Evolutionary conservation across 2,888 invertebrate species (phyloP), one percentile per base, ranked within the genome.

Genomic region (Pachymerium ferrugineum): DNA sequence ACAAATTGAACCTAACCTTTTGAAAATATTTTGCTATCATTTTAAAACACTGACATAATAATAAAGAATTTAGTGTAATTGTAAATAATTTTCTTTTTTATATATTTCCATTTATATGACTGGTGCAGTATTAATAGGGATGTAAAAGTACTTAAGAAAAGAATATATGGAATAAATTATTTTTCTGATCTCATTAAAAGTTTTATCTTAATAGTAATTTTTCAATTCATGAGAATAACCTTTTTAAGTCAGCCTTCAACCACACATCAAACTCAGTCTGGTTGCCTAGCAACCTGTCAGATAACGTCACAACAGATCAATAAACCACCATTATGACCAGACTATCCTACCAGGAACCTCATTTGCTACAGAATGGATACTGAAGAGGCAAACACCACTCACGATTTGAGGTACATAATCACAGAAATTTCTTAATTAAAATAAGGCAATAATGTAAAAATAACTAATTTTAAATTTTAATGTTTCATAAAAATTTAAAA

Each of bases 221-320:
- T 47, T 16, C 47, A 47, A 47, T 47, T 47, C 47, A 47, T 47
- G n/a, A n/a, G n/a, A n/a, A n/a, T n/a, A n/a, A n/a, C n/a, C n/a
- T n/a, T n/a, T n/a, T 22, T 47, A 16, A 1, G 19, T 0, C 47
- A 47, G 22, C 47, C 47, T 47, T 47, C 47, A 47, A 47, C 47
- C 4, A 47, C 8, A 47, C 47, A 8, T 47, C 47, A 47, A 47
- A 8, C 16, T 47, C 47, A 47, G 47, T 47, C 47, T 47, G 47
- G 47, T 47, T 47, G 47, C 47, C 47, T 47, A 47, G 47, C 47
- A 47, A 47, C 47, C 16, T 16, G 19, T 4, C 47, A 22, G n/a
- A n/a, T 47, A 47, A 47, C 47, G 47, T 47, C 47, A 47, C 47
- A 47, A 47, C 47, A 47, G 47, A 47, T 47, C 47, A 47, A 47